Evolutionary conservation across 2,888 invertebrate genomes (phyloP), one percentile per base, ranked within the genome.

Genomic region (Antheraea yamamai): DNA sequence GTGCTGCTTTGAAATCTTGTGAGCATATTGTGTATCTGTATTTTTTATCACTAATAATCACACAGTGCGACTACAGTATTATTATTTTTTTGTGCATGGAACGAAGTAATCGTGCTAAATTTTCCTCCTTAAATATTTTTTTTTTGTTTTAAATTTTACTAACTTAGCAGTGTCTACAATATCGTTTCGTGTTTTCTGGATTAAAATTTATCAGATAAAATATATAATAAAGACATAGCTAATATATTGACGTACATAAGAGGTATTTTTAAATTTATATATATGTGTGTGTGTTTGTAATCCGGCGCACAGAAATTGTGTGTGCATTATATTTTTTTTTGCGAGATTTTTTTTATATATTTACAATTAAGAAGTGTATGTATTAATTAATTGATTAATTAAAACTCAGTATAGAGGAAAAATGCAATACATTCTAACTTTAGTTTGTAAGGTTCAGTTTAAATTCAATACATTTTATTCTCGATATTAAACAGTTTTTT

Each of bases 361-460:
- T 64, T 66, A 75, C 66, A 73, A 72, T 81, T 73, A 86, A 85
- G 81, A 83, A 81, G 84, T 87, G 76, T 80, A 76, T 83, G 81
- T 84, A 83, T 83, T 83, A 83, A 85, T 82, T 39, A 82, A 82
- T 83, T 82, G 84, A 12, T 47, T 47, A 82, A 83, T 7, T 82
- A 82, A 83, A 80, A 83, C 77, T 78, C 81, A 73, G 35, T 77
- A 79, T 85, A 88, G 85, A 88, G 85, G 88, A 89, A 87, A 89
- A 88, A 90, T 90, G 91, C 92, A 92, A 92, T 90, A 91, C 89
- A 90, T 90, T 91, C 89, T 90, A 87, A 89, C 85, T 80, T 91
- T 91, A 87, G 82, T 80, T 39, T 20, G 78, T 91, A 90, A 89
- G 90, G 85, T 87, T 66, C 88, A 89, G 87, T 87, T 91, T 70